Conservation (phyloP, 2,113 vertebrate genomes). For the Cyanoderma ruficeps region DNA sequence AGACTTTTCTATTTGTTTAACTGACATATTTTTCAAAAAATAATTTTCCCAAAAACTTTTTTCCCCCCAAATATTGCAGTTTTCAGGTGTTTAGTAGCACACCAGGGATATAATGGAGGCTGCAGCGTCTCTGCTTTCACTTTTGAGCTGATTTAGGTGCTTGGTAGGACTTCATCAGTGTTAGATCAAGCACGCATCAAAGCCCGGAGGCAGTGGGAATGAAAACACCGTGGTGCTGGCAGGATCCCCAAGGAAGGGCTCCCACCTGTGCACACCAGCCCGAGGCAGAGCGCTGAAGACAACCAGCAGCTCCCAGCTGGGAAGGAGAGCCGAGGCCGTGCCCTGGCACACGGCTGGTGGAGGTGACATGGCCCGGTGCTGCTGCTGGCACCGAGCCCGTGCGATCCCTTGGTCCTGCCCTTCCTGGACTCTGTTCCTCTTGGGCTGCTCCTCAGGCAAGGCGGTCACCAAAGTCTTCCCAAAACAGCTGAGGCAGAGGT, state of each 20-base stretch:
- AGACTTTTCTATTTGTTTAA: not conserved
- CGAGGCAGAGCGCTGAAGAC: not conserved
- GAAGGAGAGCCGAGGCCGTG: accelerated
- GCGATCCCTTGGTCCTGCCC: not conserved
- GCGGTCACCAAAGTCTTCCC: not conserved
- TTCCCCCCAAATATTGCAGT: accelerated
- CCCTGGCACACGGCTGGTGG: not conserved
- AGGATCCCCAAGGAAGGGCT: not conserved
- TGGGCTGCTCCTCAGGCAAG: not conserved
- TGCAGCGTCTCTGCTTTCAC: not conserved
- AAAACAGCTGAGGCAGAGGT: not conserved
- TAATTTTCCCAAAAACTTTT: not conserved
- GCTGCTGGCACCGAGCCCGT: accelerated
- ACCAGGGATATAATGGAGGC: not conserved
- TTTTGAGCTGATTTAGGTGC: not conserved
- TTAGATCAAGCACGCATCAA: not conserved
- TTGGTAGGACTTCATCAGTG: not conserved
- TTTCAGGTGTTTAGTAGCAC: not conserved
- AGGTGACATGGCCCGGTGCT: not conserved
- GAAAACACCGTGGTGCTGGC: not conserved
- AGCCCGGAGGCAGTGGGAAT: accelerated
- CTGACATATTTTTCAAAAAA: not conserved
- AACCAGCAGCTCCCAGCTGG: not conserved
- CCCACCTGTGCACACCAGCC: not conserved
- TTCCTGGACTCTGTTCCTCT: not conserved